Conservation (phyloP, 1,140 invertebrate genomes). For the Acromyrmex charruanus region DNA sequence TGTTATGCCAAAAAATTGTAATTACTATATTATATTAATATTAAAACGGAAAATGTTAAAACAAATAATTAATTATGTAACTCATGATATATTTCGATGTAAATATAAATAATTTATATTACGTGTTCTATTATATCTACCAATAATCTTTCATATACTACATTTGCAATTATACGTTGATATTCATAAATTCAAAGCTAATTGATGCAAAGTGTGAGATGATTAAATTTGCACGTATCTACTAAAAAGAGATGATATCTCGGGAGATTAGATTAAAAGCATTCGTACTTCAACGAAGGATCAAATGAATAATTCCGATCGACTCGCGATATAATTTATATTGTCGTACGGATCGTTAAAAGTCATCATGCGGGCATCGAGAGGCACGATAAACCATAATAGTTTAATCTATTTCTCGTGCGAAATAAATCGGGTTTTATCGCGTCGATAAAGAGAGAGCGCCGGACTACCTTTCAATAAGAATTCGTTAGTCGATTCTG, state of each 20-base stretch:
- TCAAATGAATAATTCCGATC: constrained; percentile 13
- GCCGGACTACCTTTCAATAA: constrained; percentile 38
- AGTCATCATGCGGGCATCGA: not conserved
- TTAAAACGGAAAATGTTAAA: not conserved
- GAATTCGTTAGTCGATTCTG: constrained; percentile 52
- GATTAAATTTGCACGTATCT: not conserved
- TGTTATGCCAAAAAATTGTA: not conserved
- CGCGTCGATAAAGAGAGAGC: constrained; percentile 28
- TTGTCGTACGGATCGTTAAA: constrained; percentile 7
- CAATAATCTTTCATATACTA: not conserved
- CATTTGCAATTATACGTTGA: not conserved
- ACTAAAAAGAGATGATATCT: not conserved
- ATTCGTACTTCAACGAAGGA: not conserved
- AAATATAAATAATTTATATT: constrained; percentile 9
- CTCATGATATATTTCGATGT: not conserved
- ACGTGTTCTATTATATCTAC: not conserved
- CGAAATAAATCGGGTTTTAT: constrained; percentile 63
- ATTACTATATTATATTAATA: not conserved
- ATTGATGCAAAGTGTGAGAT: not conserved
- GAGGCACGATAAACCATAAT: constrained; percentile 47
- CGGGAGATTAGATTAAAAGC: not conserved
- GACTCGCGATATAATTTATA: constrained; percentile 20
- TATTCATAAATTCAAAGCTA: not conserved
- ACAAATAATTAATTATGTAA: not conserved
- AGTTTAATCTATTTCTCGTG: constrained; percentile 47